Percentiles rank a stretch among this genome's conserved stretches.
These are phyloP conservation scores for Chlorodrepanis virens DNA, from an alignment of 2,113 vertebrate species.

Conservation along the genomic window DNA sequence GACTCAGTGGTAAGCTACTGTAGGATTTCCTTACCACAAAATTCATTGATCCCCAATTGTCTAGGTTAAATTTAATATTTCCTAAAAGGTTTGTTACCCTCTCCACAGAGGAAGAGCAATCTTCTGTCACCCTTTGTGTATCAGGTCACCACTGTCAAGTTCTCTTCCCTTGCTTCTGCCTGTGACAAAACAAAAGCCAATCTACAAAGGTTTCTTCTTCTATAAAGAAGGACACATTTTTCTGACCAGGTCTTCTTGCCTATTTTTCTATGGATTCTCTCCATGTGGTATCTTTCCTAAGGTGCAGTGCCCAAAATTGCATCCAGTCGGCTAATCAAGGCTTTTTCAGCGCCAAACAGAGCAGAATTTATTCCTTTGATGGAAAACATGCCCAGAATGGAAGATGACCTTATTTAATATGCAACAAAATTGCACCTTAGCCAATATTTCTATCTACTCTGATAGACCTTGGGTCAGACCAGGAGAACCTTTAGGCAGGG, in stretches of 20 bases:
- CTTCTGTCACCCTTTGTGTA: background rate
- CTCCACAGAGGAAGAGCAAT: background rate
- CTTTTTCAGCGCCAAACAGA: background rate
- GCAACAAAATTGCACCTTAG: background rate
- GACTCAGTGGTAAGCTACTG: background rate
- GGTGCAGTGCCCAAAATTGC: fast-evolving
- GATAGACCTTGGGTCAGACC: background rate
- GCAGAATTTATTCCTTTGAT: background rate
- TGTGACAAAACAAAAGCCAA: background rate
- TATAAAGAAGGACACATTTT: background rate
- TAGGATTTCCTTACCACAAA: background rate
- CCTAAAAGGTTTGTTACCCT: background rate
- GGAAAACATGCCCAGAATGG: background rate
- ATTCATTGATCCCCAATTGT: background rate
- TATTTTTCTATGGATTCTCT: background rate
- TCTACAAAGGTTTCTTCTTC: background rate
- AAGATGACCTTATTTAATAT: background rate
- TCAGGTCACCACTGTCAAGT: background rate
- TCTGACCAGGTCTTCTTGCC: background rate
- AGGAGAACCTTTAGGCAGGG: too few relatives aligned
- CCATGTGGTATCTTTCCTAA: background rate
- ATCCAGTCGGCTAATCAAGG: background rate
- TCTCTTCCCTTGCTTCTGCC: background rate
- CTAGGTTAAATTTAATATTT: background rate
- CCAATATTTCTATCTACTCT: too few relatives aligned